Percentiles rank a stretch among this genome's conserved stretches.
phyloP scores from a whole-genome alignment of 2,113 vertebrate genomes.

The Clarias gariepinus region DNA sequence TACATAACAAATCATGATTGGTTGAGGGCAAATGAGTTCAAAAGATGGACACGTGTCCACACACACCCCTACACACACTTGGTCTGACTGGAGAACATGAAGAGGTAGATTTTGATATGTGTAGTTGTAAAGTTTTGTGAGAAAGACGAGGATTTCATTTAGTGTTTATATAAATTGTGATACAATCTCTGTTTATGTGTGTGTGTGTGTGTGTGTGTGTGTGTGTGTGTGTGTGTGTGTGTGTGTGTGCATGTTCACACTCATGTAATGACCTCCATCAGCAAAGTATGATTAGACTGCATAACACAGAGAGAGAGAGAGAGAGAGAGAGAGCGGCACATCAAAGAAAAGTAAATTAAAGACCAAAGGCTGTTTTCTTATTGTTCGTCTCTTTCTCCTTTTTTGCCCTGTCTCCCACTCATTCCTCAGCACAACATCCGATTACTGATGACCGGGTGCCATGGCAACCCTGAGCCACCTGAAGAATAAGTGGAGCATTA shows the following conservation, averaged over 20 bases:
- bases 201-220: not conserved
- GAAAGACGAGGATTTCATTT: not conserved
- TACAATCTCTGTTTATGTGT: not conserved
- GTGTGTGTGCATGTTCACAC: not conserved
- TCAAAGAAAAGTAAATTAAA: conserved; percentile 41
- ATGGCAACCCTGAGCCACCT: conserved; percentile 28
- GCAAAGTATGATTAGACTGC: not conserved
- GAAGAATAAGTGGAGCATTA: conserved; percentile 30
- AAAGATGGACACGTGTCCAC: not conserved
- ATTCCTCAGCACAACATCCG: conserved; percentile 28
- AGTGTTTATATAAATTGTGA: not conserved
- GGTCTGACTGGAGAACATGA: not conserved
- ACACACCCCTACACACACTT: not conserved
- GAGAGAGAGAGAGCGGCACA: not conserved
- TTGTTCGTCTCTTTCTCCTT: conserved; percentile 11
- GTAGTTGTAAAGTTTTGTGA: not conserved
- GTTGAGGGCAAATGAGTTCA: not conserved
- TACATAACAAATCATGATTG: not conserved
- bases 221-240: conserved; percentile 7
- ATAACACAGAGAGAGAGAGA: not conserved
- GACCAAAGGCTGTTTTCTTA: conserved; percentile 1
- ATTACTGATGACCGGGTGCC: conserved; percentile 28
- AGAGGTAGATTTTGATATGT: not conserved
- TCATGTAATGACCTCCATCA: conserved; percentile 8
- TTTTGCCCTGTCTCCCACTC: conserved; percentile 9